These are phyloP conservation scores for Megalonaias nervosa DNA, from an alignment of 1,140 invertebrate species.

Conservation along the genomic window DNA sequence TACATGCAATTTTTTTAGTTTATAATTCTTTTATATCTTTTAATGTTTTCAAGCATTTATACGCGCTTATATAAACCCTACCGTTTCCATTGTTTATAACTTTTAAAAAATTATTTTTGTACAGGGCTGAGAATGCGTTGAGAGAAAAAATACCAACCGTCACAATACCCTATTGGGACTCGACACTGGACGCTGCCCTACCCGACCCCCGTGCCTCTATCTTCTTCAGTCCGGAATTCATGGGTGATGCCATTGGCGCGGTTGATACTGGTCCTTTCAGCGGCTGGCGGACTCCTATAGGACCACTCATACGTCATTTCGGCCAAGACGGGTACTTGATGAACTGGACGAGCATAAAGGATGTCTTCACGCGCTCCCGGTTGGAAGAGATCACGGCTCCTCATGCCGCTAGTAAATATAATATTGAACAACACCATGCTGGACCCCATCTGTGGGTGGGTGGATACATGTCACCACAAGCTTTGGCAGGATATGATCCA, in stretches of 20 bases:
- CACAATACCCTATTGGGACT: constrained; percentile 71
- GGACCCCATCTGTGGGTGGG: constrained; percentile 48
- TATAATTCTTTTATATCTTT: too few species aligned
- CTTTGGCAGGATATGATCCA: constrained; percentile 43
- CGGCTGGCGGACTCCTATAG: constrained; percentile 56
- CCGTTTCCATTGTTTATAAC: background rate
- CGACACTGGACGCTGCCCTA: constrained; percentile 63
- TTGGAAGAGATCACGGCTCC: constrained; percentile 47
- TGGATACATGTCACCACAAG: constrained; percentile 43
- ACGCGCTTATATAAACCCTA: too few species aligned
- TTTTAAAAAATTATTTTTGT: too few species aligned
- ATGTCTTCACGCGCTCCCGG: constrained; percentile 30
- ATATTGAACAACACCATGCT: constrained; percentile 49
- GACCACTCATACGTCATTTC: constrained; percentile 47
- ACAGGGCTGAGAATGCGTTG: constrained; percentile 59
- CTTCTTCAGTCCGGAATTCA: constrained; percentile 66
- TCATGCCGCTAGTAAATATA: constrained; percentile 37
- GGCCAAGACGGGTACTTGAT: constrained; percentile 42
- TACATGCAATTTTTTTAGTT: too few species aligned
- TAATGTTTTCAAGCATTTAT: too few species aligned
- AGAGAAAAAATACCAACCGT: constrained; percentile 53
- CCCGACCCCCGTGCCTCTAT: constrained; percentile 65
- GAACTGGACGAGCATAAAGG: constrained; percentile 39
- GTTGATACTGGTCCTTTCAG: constrained; percentile 68
- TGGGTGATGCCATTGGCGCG: constrained; percentile 69